Base-by-base conservation (phyloP, 2,797 vertebrate species). In the Silurus lanzhouensis region DNA sequence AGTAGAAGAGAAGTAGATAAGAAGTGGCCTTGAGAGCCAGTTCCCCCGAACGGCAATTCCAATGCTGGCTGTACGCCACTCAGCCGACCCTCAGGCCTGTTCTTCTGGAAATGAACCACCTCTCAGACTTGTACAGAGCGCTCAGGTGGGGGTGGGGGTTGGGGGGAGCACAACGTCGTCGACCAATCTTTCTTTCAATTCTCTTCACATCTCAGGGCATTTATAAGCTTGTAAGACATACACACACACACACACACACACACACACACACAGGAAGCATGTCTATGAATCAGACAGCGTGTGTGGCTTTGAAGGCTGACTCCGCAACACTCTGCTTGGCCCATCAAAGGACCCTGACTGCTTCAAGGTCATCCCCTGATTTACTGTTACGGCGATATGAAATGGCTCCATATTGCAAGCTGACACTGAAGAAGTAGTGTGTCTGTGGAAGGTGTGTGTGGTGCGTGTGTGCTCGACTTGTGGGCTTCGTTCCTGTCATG, bases 101-200 rank as follows among this genome's bases (percentile, higher is more conserved):
- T 88, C 89, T 91, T 83, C 71, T 88, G 64, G 85, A 92, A 90
- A 92, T 91, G 91, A 92, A 89, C 84, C 48, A 76, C 64, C 86
- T 92, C 92, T 91, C 89, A 88, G 87, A 90, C 91, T 83, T 90
- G 87, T 81, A 82, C 81, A 72, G 60, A 84, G 38, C 38, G 4
- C 38, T 38, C 38, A 38, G 38, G 38, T 38, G 38, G 38, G 38
- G 38, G 38, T 4, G 38, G 38, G 38, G 48, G 0, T 6, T 7
- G 48, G 48, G 48, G 48, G 48, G 48, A 61, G 89, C 80, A 82
- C 83, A 79, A 58, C 10, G n/a, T 48, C 61, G 15, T 80, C 61
- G 48, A 19, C 64, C 22, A 27, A 66, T n/a, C 58, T 44, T 84
- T 86, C 22, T 58, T 61, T 83, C 14, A 14, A 1, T 25, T 48